Evolutionary conservation across 2,113 vertebrate species (phyloP), one percentile per base, ranked within the genome.

Genomic region (Catharus minimus): DNA sequence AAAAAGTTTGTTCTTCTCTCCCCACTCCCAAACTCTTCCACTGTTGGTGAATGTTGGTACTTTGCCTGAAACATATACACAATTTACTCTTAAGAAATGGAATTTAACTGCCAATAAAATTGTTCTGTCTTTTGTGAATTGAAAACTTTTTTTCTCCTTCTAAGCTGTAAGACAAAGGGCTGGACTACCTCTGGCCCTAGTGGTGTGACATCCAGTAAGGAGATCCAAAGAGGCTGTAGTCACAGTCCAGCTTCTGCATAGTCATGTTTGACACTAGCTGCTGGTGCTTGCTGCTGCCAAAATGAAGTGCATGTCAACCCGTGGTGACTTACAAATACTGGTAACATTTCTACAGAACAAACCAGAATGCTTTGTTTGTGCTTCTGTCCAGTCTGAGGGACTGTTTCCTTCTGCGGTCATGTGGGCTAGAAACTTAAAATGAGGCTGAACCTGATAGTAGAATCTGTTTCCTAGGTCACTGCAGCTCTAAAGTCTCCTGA

Each of bases 191-290:
- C 38, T 46, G n/a, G 36, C 21, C 23, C 52, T 28, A 36, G n/a
- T 79, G 30, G 13, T 64, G 52, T 72, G 36, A 61, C 23, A 47
- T 61, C 26, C 47, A 43, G 33, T 0, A 3, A 65, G 64, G 43
- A 52, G 33, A 28, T 44, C 32, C 6, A 1, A 36, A 49, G 71
- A 76, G 28, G 47, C 23, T 76, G 24, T 12, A 17, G 11, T 38
- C 24, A 15, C 66, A 22, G 27, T 22, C 16, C 11, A 9, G 11
- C 26, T 73, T 67, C 50, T 7, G 1, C 43, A 21, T 4, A 60
- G 43, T 12, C 7, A 0, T 1, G 2, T 21, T 16, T 38, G 22
- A 67, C 21, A 39, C 5, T 38, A 28, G 38, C 36, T 1, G 46
- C 11, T 47, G 46, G 46, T 47, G 46, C 46, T 49, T 67, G 3